phyloP scores from a whole-genome alignment of 2,113 vertebrate genomes.

The Ammodytes dubius region DNA sequence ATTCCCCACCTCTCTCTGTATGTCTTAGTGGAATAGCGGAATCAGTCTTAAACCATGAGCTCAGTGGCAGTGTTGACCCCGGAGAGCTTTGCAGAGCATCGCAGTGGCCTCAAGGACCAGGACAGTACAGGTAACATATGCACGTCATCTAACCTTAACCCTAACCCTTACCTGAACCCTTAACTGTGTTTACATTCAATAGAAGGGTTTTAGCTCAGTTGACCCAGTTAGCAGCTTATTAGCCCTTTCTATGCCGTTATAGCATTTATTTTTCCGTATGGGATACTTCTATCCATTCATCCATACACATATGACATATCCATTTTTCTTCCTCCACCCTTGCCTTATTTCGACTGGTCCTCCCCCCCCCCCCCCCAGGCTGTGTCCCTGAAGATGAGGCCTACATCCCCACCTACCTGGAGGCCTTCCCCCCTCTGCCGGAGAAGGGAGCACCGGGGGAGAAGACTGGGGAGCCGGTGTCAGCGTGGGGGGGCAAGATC shows the following conservation, averaged over 20 bases:
- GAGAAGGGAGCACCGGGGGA: constrained; percentile 85
- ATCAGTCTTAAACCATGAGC: constrained; percentile 88
- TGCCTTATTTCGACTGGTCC: constrained; percentile 22
- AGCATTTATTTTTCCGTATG: background rate
- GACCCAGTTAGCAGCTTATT: background rate
- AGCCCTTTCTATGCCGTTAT: background rate
- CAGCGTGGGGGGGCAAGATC: constrained; percentile 85
- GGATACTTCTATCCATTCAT: background rate
- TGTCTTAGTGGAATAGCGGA: constrained; percentile 82
- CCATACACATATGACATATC: background rate
- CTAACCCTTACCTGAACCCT: too few relatives aligned
- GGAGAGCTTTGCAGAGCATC: constrained; percentile 88
- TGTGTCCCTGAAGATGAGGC: constrained; percentile 86
- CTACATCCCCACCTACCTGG: constrained; percentile 86
- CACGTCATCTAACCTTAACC: background rate
- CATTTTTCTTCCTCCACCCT: constrained; percentile 15
- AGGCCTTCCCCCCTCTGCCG: constrained; percentile 86
- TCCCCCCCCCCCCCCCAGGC: constrained; percentile 66
- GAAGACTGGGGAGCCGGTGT: constrained; percentile 77
- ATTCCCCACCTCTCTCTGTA: background rate
- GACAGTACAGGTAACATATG: constrained; percentile 78
- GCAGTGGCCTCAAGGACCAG: constrained; percentile 84
- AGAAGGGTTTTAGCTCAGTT: background rate
- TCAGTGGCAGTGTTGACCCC: constrained; percentile 87
- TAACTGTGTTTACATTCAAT: background rate